phyloP scores from a whole-genome alignment of 2,888 invertebrate genomes.

The Cephalotes varians region DNA sequence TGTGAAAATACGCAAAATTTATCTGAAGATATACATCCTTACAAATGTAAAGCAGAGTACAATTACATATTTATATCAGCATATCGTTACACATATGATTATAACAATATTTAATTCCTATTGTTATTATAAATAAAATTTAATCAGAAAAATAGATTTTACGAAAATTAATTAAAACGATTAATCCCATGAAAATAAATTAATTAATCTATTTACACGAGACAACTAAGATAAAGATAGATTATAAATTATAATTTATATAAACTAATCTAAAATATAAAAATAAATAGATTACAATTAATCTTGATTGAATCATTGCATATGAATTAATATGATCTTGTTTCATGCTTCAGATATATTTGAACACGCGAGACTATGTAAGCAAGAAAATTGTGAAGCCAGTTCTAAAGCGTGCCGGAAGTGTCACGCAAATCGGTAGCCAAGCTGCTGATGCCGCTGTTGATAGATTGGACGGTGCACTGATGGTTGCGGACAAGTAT shows the following conservation, averaged over 20 bases:
- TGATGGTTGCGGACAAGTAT: slow-evolving; percentile 92
- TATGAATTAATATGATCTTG: background rate
- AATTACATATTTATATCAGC: background rate
- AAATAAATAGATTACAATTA: too few relatives aligned
- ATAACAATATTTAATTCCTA: slow-evolving; percentile 1
- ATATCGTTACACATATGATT: background rate
- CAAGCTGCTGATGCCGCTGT: slow-evolving; percentile 92
- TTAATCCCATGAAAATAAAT: background rate
- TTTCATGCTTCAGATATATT: slow-evolving; percentile 89
- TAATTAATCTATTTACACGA: too few relatives aligned
- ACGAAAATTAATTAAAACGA: background rate
- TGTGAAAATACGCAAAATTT: too few relatives aligned
- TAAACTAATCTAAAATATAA: too few relatives aligned
- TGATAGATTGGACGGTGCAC: slow-evolving; percentile 91
- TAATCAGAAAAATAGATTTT: background rate
- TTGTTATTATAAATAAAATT: background rate
- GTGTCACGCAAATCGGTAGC: slow-evolving; percentile 93
- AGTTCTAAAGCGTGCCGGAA: slow-evolving; percentile 92
- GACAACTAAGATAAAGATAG: too few relatives aligned
- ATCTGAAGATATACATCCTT: background rate
- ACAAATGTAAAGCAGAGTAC: background rate
- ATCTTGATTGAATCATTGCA: background rate
- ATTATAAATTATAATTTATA: too few relatives aligned
- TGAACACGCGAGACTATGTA: slow-evolving; percentile 92
- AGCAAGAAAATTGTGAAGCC: slow-evolving; percentile 89